Evolutionary conservation across 2,888 invertebrate species (phyloP), one percentile per base, ranked within the genome.

Genomic region (Coenonympha glycerion): DNA sequence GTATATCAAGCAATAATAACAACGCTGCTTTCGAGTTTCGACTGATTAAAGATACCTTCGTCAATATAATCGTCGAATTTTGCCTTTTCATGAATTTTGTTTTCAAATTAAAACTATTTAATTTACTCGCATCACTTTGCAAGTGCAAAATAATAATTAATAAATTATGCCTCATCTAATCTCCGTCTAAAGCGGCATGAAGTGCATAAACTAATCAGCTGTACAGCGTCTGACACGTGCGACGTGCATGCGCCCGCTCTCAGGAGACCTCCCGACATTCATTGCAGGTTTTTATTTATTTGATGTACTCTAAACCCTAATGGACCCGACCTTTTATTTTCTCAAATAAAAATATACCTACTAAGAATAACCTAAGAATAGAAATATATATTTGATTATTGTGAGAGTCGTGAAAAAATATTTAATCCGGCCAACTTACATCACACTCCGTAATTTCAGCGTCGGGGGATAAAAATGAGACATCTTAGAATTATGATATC

Each of bases 181-280:
- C 30, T 30, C 11, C 6, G 13, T 11, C 3, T 30, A 30, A 11
- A 30, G 5, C 61, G 59, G 55, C 60, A 61, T 58, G 54, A 60
- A 62, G 64, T 65, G 67, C 62, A 67, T 71, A 71, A 71, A 68
- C 67, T 67, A 71, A 74, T 73, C 64, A 66, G 60, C 54, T 50
- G 62, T 65, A 55, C 59, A 39, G 22, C 39, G 9, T 8, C 8
- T 3, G 22, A 39, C 39, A 61, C 68, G 63, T 65, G 67, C 64
- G 67, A 31, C 66, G 53, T 57, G 56, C 63, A 57, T 62, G 61
- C 65, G 56, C 54, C 47, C 44, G 42, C 57, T 68, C 76, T 55
- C 61, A 44, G 47, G 74, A 68, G 64, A 55, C 55, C 47, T 5
- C 21, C 55, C 64, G 64, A 66, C 67, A 62, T 64, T 63, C 54